Conservation (phyloP, 1,140 invertebrate species). For the Luehdorfia chinensis region DNA sequence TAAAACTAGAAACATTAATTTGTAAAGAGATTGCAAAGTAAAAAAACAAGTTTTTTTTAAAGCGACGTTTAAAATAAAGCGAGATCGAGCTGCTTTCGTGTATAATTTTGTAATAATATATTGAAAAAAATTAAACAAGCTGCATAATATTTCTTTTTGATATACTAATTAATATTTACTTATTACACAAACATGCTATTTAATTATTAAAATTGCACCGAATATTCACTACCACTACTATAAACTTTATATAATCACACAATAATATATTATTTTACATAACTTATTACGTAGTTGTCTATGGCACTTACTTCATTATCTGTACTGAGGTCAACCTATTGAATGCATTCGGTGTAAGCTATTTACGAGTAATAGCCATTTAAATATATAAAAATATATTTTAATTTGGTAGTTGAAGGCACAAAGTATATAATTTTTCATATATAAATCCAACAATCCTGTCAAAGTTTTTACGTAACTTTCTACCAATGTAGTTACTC, state of each 20-base stretch:
- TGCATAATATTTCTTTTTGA: too few relatives aligned
- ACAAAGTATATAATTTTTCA: slow-evolving; percentile 3
- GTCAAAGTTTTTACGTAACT: too few relatives aligned
- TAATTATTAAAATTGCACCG: slow-evolving; percentile 20
- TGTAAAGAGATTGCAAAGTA: background rate
- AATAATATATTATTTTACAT: slow-evolving; percentile 15
- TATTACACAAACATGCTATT: slow-evolving; percentile 11
- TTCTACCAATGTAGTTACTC: too few relatives aligned
- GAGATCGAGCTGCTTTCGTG: slow-evolving; percentile 1
- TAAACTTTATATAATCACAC: slow-evolving; percentile 7
- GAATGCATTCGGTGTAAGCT: background rate
- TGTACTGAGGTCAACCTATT: slow-evolving; percentile 5
- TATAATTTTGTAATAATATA: too few relatives aligned
- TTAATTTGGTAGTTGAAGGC: slow-evolving; percentile 6
- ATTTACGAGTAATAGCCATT: background rate
- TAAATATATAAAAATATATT: background rate
- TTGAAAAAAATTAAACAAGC: too few relatives aligned
- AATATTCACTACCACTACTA: slow-evolving; percentile 17
- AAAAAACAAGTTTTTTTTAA: background rate
- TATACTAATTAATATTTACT: too few relatives aligned
- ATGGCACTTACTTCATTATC: slow-evolving; percentile 12
- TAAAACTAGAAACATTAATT: slow-evolving; percentile 1
- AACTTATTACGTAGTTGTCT: slow-evolving; percentile 8
- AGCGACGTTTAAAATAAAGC: background rate
- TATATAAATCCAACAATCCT: too few relatives aligned